These are phyloP conservation scores for Malurus elegans DNA, from an alignment of 2,113 vertebrate species.

Conservation along the genomic window DNA sequence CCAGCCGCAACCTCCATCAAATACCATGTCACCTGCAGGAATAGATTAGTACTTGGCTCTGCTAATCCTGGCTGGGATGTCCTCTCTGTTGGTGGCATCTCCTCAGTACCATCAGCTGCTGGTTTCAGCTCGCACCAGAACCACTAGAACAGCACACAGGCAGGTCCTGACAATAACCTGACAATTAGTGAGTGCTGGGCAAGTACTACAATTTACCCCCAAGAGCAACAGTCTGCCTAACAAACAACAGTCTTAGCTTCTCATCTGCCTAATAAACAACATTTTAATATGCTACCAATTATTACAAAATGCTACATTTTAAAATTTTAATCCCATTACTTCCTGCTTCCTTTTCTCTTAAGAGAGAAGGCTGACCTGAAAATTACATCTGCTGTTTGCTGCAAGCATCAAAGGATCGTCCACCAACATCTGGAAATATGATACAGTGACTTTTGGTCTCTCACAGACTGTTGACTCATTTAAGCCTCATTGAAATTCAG, in stretches of 20 bases:
- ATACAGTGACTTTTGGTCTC: conserved; percentile 25
- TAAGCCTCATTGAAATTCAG: conserved; percentile 41
- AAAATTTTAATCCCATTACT: background rate
- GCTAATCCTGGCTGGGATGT: background rate
- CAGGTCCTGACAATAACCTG: background rate
- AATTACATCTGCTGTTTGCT: conserved; percentile 24
- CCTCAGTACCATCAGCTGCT: background rate
- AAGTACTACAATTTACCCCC: background rate
- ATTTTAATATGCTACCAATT: background rate
- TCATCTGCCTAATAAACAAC: background rate
- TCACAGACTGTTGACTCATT: conserved; percentile 27
- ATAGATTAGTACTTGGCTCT: background rate
- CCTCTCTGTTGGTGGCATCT: background rate
- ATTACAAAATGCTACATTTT: background rate
- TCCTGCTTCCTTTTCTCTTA: background rate
- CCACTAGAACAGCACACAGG: rapidly evolving
- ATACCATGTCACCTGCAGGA: rapidly evolving
- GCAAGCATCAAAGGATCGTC: conserved; percentile 42
- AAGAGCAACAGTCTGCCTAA: background rate
- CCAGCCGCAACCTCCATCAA: rapidly evolving
- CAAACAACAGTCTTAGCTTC: background rate
- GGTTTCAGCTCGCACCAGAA: background rate
- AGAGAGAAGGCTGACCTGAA: background rate
- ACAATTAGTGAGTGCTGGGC: background rate
- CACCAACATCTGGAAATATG: conserved; percentile 36